Conservation (phyloP, 2,888 invertebrate species). For the Dorcus hopei region DNA sequence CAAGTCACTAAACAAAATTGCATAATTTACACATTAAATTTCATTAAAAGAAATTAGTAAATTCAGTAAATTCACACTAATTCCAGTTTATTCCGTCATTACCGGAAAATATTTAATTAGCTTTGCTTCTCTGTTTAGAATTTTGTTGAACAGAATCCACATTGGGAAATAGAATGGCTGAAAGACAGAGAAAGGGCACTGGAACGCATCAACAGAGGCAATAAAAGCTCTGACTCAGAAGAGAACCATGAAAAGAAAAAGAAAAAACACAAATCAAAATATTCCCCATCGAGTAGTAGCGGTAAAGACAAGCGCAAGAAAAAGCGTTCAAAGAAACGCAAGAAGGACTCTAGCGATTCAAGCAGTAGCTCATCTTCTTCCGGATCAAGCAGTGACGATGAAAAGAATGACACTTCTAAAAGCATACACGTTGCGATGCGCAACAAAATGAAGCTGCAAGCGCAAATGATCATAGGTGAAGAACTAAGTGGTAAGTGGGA, state of each 20-base stretch:
- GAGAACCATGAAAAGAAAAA: constrained; percentile 28
- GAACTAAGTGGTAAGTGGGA: constrained; percentile 48
- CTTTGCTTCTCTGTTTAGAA: constrained; percentile 53
- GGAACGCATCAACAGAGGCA: constrained; percentile 37
- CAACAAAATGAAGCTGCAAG: constrained; percentile 54
- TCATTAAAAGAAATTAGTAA: neutral
- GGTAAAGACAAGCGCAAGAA: constrained; percentile 57
- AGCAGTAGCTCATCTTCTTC: constrained; percentile 50
- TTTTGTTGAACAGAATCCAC: constrained; percentile 79
- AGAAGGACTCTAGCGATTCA: constrained; percentile 46
- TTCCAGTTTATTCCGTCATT: no score
- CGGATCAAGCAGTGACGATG: constrained; percentile 44
- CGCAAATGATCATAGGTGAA: constrained; percentile 50
- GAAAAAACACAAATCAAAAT: constrained; percentile 34
- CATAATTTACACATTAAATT: neutral
- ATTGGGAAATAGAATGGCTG: constrained; percentile 86
- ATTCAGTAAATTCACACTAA: no score
- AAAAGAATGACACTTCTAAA: constrained; percentile 52
- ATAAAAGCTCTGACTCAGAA: constrained; percentile 31
- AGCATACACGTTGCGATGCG: constrained; percentile 67
- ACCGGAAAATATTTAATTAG: no score
- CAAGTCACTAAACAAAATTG: neutral
- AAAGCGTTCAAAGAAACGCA: constrained; percentile 45
- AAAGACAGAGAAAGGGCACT: constrained; percentile 63
- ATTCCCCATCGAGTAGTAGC: constrained; percentile 28